Conservation (phyloP, 2,797 vertebrate genomes). For the Microhierax caerulescens region DNA sequence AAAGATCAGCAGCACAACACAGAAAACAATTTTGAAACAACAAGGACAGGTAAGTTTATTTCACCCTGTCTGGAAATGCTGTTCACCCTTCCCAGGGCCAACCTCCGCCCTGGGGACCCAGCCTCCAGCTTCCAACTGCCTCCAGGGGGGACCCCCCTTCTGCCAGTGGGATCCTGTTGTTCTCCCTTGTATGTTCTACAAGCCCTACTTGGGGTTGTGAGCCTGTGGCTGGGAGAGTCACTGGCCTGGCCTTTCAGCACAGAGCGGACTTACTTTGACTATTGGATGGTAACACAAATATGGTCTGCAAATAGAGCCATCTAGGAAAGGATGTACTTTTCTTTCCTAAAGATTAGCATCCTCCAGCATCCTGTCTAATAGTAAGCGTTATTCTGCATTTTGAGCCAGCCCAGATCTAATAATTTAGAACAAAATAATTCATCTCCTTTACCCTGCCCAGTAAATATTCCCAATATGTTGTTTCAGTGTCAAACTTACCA, state of each 20-base stretch:
- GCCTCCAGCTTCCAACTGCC: neutral
- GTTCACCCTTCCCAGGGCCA: neutral
- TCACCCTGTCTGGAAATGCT: neutral
- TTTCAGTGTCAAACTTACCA: slow-evolving; percentile 20
- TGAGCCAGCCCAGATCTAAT: neutral
- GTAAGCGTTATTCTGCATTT: neutral
- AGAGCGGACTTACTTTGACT: neutral
- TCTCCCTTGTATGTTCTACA: neutral
- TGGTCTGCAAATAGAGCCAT: neutral
- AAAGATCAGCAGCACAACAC: neutral
- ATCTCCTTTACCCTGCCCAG: neutral
- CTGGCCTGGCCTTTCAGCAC: neutral
- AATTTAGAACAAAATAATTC: neutral
- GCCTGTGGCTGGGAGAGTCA: neutral
- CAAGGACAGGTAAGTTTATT: neutral
- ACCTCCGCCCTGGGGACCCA: neutral
- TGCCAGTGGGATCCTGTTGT: neutral
- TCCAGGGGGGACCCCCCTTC: neutral
- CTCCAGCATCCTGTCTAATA: neutral
- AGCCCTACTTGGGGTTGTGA: neutral
- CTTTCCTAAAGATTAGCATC: neutral
- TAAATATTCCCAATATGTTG: neutral
- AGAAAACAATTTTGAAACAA: neutral
- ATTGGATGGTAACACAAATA: neutral
- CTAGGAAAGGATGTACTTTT: slow-evolving; percentile 38